Evolutionary conservation across 2,797 vertebrate species (phyloP).

Genomic region (Urocyon cinereoargenteus): DNA sequence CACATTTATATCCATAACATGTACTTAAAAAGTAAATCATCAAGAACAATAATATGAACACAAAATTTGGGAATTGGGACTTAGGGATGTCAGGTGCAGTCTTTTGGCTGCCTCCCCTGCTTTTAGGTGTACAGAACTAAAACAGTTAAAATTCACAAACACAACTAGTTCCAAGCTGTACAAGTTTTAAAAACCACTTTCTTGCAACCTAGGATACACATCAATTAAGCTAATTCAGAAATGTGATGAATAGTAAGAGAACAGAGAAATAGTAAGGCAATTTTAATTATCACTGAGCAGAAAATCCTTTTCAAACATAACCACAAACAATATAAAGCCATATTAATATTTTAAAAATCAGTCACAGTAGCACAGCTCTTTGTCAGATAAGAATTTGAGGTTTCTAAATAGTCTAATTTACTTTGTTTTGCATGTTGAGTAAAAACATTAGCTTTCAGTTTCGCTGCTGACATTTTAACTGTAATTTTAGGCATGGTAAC

Average conservation of each 20-base stretch:
- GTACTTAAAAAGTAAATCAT: not conserved
- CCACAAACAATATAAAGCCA: not conserved
- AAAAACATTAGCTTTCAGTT: conserved; percentile 38
- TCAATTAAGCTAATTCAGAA: not conserved
- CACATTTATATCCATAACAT: not conserved
- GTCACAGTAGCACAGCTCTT: not conserved
- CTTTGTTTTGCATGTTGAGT: not conserved
- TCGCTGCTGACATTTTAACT: conserved; percentile 49
- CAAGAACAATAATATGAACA: not conserved
- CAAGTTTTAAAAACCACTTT: not conserved
- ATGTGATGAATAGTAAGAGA: not conserved
- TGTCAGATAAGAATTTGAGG: not conserved
- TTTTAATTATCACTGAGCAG: not conserved
- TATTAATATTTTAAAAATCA: not conserved
- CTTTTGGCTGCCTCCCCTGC: rapidly evolving
- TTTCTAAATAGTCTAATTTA: not conserved
- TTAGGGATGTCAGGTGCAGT: rapidly evolving
- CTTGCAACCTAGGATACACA: not conserved
- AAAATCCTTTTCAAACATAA: not conserved
- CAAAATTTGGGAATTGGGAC: not conserved
- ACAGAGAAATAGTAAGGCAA: not conserved
- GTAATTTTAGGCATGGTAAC: not conserved
- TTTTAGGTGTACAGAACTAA: not conserved
- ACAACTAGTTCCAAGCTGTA: not conserved
- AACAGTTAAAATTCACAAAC: not conserved